Conservation (phyloP, 2,797 vertebrate genomes). For the Leucoraja ocellata region DNA sequence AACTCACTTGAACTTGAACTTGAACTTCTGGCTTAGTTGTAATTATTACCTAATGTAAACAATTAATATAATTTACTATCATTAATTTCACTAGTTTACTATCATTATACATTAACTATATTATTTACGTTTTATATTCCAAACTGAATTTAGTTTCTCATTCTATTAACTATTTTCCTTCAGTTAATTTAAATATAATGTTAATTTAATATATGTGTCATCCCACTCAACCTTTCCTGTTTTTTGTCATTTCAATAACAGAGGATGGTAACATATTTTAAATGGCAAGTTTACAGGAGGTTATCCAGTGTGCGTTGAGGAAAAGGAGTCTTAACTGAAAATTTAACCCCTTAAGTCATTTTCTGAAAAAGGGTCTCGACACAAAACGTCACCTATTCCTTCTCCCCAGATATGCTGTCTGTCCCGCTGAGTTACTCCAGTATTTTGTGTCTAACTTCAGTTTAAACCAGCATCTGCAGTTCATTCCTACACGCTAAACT, state of each 20-base stretch:
- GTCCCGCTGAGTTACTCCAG: too few relatives aligned
- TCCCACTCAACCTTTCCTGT: too few relatives aligned
- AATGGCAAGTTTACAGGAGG: not conserved
- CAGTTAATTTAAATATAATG: not conserved
- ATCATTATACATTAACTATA: not conserved
- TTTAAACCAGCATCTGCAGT: too few relatives aligned
- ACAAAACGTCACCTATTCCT: too few relatives aligned
- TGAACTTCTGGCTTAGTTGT: not conserved
- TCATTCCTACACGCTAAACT: too few relatives aligned
- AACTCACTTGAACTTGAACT: too few relatives aligned
- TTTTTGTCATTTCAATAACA: not conserved
- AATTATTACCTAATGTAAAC: not conserved
- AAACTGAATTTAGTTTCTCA: not conserved
- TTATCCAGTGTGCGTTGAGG: not conserved
- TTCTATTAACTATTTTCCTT: not conserved
- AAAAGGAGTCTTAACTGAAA: not conserved
- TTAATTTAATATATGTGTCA: too few relatives aligned
- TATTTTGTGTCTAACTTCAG: too few relatives aligned
- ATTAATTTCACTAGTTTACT: not conserved
- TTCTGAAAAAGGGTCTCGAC: too few relatives aligned
- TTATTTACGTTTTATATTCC: not conserved
- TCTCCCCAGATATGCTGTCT: too few relatives aligned
- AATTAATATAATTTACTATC: not conserved
- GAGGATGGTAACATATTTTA: not conserved
- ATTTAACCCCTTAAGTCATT: not conserved